A percentile compares a stretch with the other conserved stretches of the same genome.
These are phyloP conservation scores for Ceramica pisi DNA, from an alignment of 2,888 invertebrate genomes.

Conservation along the genomic window DNA sequence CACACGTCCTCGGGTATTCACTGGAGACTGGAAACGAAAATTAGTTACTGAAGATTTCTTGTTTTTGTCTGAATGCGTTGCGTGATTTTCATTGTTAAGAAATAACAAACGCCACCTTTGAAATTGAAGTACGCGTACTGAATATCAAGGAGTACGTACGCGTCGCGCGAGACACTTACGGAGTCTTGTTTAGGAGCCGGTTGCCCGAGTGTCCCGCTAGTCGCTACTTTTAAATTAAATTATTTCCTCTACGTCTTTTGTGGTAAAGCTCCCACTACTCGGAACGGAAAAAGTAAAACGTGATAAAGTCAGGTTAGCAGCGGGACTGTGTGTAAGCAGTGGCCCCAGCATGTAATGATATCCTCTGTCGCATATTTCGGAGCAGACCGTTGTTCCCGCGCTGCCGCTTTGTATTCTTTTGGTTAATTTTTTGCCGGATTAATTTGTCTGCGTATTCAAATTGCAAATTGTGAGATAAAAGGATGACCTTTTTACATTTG, in stretches of 20 bases:
- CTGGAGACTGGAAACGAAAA: constrained; percentile 89
- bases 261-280: constrained; percentile 39
- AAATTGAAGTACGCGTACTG: constrained; percentile 86
- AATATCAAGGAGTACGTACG: constrained; percentile 81
- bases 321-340: constrained; percentile 48
- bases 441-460: constrained; percentile 90
- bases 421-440: constrained; percentile 86
- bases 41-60: constrained; percentile 89
- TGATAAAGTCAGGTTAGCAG: constrained; percentile 59
- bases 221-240: constrained; percentile 66
- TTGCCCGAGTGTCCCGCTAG: constrained; percentile 40
- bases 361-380: constrained; percentile 83
- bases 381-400: constrained; percentile 77
- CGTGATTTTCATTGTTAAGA: constrained; percentile 90
- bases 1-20: constrained; percentile 89
- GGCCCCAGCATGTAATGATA: constrained; percentile 73
- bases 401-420: constrained; percentile 83
- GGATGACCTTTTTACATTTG: constrained; percentile 82
- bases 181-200: constrained; percentile 56
- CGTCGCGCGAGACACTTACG: constrained; percentile 62
- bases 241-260: constrained; percentile 57
- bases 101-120: constrained; percentile 88
- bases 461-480: constrained; percentile 88
- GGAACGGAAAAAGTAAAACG: constrained; percentile 47
- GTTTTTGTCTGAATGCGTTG: constrained; percentile 86